These are phyloP conservation scores for Acanthosepion lycidas DNA, from an alignment of 2,888 invertebrate genomes.

Conservation along the genomic window DNA sequence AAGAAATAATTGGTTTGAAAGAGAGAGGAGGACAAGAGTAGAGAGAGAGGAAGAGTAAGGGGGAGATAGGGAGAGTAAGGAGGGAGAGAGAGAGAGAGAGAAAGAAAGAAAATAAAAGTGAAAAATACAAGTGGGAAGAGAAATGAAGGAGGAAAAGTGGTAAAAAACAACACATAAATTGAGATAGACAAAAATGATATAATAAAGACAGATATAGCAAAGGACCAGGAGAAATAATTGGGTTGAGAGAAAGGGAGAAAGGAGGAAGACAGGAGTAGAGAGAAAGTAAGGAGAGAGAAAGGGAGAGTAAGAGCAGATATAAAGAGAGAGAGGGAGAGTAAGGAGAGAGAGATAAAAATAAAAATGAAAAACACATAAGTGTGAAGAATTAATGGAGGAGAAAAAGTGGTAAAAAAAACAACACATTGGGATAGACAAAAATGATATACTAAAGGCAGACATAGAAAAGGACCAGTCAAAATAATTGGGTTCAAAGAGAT, in stretches of 20 bases:
- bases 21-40: not conserved
- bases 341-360: not conserved
- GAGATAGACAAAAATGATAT: too few species aligned
- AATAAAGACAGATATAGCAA: not conserved
- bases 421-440: not conserved
- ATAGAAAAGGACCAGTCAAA: too few species aligned
- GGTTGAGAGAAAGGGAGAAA: not conserved
- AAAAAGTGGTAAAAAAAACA: not conserved
- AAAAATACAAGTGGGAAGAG: not conserved
- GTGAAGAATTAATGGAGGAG: not conserved
- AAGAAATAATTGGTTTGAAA: not conserved
- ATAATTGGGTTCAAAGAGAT: too few species aligned
- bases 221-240: not conserved
- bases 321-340: too few species aligned
- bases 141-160: too few species aligned
- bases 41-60: not conserved
- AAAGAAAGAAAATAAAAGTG: not conserved
- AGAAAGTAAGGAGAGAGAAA: too few species aligned
- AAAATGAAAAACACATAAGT: too few species aligned
- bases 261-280: too few species aligned
- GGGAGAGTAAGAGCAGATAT: too few species aligned
- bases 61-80: not conserved
- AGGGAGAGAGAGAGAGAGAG: too few species aligned
- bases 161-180: too few species aligned
- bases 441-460: too few species aligned